phyloP scores from a whole-genome alignment of 2,113 vertebrate genomes.

The Brienomyrus longianalis region DNA sequence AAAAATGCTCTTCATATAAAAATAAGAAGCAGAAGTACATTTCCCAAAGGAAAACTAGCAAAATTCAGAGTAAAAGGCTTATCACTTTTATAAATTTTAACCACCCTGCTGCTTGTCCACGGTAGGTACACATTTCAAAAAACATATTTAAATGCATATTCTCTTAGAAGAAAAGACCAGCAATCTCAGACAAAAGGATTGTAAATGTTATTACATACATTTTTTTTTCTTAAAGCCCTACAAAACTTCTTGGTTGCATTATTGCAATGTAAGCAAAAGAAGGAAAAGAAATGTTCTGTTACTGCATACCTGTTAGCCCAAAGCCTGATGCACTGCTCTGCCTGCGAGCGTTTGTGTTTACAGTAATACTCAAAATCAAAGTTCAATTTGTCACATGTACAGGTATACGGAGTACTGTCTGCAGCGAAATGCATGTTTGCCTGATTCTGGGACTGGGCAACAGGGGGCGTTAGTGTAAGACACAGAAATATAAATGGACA shows the following conservation, averaged over 20 bases:
- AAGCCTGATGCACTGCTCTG: not conserved
- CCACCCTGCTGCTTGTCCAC: not conserved
- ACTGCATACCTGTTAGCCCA: not conserved
- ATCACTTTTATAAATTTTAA: not conserved
- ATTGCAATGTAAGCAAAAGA: not conserved
- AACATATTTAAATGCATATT: not conserved
- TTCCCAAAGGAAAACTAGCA: not conserved
- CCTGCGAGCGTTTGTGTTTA: not conserved
- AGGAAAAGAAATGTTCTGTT: not conserved
- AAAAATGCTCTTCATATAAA: not conserved
- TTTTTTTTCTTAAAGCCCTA: not conserved
- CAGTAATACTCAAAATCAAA: not conserved
- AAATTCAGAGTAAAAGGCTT: not conserved
- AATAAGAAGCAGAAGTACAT: too few species aligned
- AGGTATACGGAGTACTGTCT: not conserved
- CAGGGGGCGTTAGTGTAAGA: not conserved
- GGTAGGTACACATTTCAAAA: not conserved
- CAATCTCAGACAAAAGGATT: not conserved
- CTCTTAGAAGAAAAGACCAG: not conserved
- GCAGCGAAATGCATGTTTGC: not conserved
- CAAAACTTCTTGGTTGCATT: not conserved
- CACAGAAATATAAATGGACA: not conserved
- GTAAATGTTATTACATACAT: not conserved
- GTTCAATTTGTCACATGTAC: not conserved
- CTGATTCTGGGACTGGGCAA: not conserved